A percentile compares a stretch with the other conserved stretches of the same genome.
These are phyloP conservation scores for Peromyscus californicus DNA, from an alignment of 2,113 vertebrate species.

Conservation along the genomic window DNA sequence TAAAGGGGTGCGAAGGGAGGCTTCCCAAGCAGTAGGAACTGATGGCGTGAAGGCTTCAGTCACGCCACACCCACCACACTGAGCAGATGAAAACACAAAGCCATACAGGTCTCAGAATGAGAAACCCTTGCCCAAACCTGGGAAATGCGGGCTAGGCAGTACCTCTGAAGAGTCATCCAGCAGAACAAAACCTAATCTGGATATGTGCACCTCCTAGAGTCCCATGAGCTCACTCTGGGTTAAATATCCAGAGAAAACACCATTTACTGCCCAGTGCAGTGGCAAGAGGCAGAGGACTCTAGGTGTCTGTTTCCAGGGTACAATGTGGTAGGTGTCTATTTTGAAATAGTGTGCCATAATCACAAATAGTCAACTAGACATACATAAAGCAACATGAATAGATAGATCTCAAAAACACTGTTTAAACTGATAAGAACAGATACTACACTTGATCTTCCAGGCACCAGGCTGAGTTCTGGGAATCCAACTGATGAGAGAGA, in stretches of 20 bases:
- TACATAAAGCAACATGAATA: neutral
- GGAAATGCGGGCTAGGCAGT: neutral
- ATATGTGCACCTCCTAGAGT: neutral
- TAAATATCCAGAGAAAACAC: neutral
- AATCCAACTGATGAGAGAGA: too few relatives aligned
- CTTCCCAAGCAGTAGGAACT: neutral
- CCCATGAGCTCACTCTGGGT: neutral
- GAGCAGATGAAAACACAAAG: neutral
- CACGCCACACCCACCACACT: neutral
- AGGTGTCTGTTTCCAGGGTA: neutral
- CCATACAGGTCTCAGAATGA: neutral
- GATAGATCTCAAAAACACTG: neutral
- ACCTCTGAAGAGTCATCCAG: neutral
- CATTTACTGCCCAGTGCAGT: neutral
- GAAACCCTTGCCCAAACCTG: too few relatives aligned
- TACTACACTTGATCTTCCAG: too few relatives aligned
- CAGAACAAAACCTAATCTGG: neutral
- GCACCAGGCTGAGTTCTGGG: too few relatives aligned
- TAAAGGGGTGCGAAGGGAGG: neutral
- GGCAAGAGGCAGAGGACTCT: neutral
- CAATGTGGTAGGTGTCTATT: neutral
- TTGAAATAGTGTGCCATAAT: neutral
- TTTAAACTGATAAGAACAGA: neutral
- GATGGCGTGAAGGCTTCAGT: neutral
- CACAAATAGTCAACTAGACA: constrained; percentile 7